phyloP scores from a whole-genome alignment of 2,113 vertebrate species.

The Chrysemys picta region DNA sequence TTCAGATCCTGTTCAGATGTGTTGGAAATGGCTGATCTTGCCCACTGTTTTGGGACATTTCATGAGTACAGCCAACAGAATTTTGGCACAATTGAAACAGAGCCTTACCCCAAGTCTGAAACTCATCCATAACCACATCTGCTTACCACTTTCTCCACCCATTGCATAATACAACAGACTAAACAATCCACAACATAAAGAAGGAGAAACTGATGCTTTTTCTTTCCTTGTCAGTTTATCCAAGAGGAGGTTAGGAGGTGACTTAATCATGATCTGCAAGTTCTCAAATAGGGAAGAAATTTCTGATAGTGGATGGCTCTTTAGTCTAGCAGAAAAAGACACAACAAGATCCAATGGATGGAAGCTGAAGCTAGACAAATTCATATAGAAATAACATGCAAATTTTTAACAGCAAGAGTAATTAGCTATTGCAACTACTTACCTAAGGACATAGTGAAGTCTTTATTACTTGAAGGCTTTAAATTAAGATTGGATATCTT shows the following conservation, averaged over 20 bases:
- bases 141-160: not conserved
- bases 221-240: rapidly evolving
- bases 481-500: not conserved
- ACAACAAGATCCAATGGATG: not conserved
- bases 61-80: not conserved
- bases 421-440: not conserved
- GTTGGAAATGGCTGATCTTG: not conserved
- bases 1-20: not conserved
- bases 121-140: too few relatives aligned
- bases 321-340: not conserved
- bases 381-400: not conserved
- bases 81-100: not conserved
- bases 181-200: not conserved
- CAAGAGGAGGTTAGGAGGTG: not conserved
- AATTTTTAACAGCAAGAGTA: not conserved
- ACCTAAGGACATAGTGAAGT: not conserved
- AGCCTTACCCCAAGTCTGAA: too few relatives aligned
- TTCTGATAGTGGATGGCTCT: not conserved
- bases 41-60: not conserved
- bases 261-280: not conserved
- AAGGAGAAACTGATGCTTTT: not conserved
- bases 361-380: not conserved
- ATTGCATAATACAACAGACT: not conserved
- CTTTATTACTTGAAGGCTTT: not conserved
- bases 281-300: not conserved